Evolutionary conservation across 1,140 invertebrate species (phyloP).

Genomic region (Brachionus manjavacas): DNA sequence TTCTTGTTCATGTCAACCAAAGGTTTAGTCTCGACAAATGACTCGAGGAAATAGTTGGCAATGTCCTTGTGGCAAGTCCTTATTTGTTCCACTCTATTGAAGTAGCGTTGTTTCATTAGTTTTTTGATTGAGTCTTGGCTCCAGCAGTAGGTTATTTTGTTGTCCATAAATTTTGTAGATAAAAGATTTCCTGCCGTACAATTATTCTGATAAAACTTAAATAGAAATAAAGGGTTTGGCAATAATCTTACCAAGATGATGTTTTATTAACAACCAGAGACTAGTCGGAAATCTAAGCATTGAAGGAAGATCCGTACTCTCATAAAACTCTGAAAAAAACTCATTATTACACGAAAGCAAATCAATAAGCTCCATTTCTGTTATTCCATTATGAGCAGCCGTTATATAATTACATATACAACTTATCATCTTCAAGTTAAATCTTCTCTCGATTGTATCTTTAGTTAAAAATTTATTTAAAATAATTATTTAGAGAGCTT

Average conservation of each 20-base stretch:
- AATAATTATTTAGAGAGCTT: too few species aligned
- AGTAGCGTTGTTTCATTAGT: constrained; percentile 47
- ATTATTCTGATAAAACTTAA: not conserved
- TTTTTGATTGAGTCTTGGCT: constrained; percentile 45
- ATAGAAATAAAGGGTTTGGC: constrained; percentile 43
- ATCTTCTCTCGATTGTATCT: constrained; percentile 12
- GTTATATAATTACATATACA: constrained; percentile 39
- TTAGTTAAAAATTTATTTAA: not conserved
- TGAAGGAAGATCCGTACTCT: constrained; percentile 32
- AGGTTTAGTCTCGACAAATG: constrained; percentile 45
- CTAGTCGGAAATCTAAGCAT: constrained; percentile 44
- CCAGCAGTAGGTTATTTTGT: constrained; percentile 48
- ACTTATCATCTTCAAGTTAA: not conserved
- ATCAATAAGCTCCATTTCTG: constrained; percentile 50
- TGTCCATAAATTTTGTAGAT: constrained; percentile 48
- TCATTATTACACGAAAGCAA: constrained; percentile 46
- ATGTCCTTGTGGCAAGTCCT: constrained; percentile 45
- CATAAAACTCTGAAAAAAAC: constrained; percentile 39
- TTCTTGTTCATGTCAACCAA: constrained; percentile 43
- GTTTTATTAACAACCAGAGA: constrained; percentile 46
- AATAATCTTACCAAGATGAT: constrained; percentile 43
- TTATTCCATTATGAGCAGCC: constrained; percentile 47
- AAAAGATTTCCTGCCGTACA: constrained; percentile 45
- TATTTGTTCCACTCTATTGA: constrained; percentile 43
- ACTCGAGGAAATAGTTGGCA: constrained; percentile 47